Evolutionary conservation across 2,888 invertebrate species (phyloP), one percentile per base, ranked within the genome.

Genomic region (Corbicula japonica): DNA sequence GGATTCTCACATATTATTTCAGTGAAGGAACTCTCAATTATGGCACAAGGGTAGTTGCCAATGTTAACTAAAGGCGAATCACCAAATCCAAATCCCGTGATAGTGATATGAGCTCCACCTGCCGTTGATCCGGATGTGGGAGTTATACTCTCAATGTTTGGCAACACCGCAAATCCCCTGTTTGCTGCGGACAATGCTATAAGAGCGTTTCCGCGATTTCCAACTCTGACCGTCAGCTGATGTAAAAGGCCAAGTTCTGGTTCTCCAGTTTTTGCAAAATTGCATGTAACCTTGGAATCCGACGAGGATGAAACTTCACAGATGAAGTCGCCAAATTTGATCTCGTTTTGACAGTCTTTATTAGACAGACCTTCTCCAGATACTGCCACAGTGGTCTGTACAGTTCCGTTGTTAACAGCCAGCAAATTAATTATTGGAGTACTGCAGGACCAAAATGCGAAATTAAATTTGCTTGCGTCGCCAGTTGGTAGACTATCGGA

Each of bases 311-410:
- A 41, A 6, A 80, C 81, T 12, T 26, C 41, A 58, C 84, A 84
- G 4, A 60, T 46, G 18, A 60, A 79, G 50, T 75, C 75, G 10
- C 83, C 86, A 50, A 87, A 76, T 0, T 4, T 69, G 28, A 89
- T 76, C 65, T 88, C 87, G 62, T 89, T 88, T 50, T 87, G 86
- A 71, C 89, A 89, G 4, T 61, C 58, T 6, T 66, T 69, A 3
- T 72, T 41, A 3, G 86, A 83, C 30, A 89, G 82, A 3, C 87
- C 87, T 2, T 78, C 73, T 8, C 89, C 89, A 5, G 65, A 52
- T n/a, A 86, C 60, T 1, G 79, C 75, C 26, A 89, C 72, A 12
- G 21, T 71, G 15, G 86, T 84, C 23, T 66, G 34, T 0, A 84
- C 73, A n/a, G 87, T 86, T 6, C 86, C 89, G 50, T 78, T 86